Conservation (phyloP, 2,797 vertebrate species). For the Gymnodraco acuticeps region DNA sequence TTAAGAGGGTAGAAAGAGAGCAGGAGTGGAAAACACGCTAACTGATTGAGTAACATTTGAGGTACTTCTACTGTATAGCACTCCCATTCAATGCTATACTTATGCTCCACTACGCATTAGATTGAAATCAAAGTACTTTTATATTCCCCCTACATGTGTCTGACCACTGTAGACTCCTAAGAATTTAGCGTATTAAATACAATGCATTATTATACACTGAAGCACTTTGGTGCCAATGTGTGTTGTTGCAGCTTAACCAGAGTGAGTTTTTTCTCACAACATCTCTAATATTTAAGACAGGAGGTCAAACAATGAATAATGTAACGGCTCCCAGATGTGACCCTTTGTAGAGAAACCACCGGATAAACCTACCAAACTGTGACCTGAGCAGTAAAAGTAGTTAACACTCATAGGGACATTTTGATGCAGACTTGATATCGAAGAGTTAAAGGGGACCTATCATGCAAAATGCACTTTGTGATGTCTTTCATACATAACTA, state of each 20-base stretch:
- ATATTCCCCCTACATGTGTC: not conserved
- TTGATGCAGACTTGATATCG: no score
- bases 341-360: no score
- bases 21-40: not conserved
- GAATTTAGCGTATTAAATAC: not conserved
- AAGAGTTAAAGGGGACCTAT: no score
- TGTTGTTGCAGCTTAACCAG: not conserved
- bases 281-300: not conserved
- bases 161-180: not conserved
- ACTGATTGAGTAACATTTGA: not conserved
- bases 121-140: not conserved
- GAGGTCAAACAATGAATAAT: not conserved
- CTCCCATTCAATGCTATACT: not conserved
- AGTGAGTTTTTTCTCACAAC: not conserved
- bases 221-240: not conserved
- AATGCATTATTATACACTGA: not conserved
- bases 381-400: no score
- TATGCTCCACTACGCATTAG: not conserved
- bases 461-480: no score
- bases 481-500: no score
- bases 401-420: no score
- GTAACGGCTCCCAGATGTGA: no score
- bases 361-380: no score
- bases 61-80: not conserved
- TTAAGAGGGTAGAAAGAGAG: slow-evolving; percentile 1